phyloP scores from a whole-genome alignment of 2,113 vertebrate species.

The Megaptera novaeangliae region DNA sequence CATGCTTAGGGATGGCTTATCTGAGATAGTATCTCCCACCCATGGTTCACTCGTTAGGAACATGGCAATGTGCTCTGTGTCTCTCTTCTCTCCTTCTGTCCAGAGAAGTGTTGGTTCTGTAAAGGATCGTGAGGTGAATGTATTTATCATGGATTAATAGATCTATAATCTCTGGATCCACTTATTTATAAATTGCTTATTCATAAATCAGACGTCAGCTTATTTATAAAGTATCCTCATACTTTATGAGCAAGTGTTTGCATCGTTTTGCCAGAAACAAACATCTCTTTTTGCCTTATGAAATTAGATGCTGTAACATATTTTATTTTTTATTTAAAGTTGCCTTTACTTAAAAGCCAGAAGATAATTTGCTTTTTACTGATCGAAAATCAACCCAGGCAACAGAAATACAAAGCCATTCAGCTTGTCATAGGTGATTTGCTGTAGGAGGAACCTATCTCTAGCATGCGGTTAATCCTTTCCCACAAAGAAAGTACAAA shows the following conservation, averaged over 20 bases:
- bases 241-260: not conserved
- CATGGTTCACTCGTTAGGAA: not conserved
- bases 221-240: not conserved
- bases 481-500: not conserved
- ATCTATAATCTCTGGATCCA: not conserved
- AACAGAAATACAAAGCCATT: constrained; percentile 49
- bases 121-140: not conserved
- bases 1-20: accelerated
- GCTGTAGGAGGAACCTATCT: not conserved
- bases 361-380: constrained; percentile 20
- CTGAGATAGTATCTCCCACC: not conserved
- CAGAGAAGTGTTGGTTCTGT: not conserved
- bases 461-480: not conserved
- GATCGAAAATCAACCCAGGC: not conserved
- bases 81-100: not conserved
- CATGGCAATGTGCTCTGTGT: accelerated
- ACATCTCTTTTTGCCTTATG: not conserved
- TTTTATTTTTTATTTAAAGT: constrained; percentile 51
- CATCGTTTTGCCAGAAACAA: not conserved
- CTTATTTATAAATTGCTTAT: not conserved
- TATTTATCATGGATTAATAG: not conserved
- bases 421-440: constrained; percentile 2
- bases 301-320: not conserved
- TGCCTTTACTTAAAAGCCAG: constrained; percentile 12
- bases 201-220: not conserved